Percentiles rank a stretch among this genome's conserved stretches.
These are phyloP conservation scores for Pachyuromys duprasi DNA, from an alignment of 2,797 vertebrate genomes.

Conservation along the genomic window DNA sequence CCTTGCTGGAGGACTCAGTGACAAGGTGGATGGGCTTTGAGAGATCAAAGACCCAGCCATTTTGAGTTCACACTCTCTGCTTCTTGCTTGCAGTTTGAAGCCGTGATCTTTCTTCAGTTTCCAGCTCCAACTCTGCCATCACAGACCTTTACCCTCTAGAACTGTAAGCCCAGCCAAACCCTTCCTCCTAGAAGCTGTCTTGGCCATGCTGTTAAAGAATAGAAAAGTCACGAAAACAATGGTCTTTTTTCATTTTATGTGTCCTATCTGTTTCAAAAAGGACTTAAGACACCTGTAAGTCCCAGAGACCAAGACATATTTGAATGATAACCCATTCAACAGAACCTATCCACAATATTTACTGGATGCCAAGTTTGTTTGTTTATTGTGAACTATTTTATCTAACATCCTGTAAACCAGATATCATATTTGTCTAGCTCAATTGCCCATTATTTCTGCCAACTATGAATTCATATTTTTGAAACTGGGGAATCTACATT, in stretches of 20 bases:
- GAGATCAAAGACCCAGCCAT: too few relatives aligned
- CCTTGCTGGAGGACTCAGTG: not conserved
- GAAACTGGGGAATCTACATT: not conserved
- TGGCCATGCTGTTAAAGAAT: too few relatives aligned
- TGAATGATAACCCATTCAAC: not conserved
- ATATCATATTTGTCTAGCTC: not conserved
- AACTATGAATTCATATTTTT: not conserved
- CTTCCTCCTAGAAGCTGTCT: not conserved
- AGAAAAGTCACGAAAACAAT: not conserved
- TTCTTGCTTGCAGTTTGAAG: not conserved
- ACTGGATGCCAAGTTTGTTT: not conserved
- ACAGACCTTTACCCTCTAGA: not conserved
- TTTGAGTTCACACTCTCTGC: not conserved
- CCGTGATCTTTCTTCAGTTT: not conserved
- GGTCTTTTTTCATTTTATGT: not conserved
- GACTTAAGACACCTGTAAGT: not conserved
- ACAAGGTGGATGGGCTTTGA: too few relatives aligned
- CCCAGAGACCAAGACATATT: not conserved
- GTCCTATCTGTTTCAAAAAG: not conserved
- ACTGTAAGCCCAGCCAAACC: too few relatives aligned
- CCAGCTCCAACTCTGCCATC: not conserved
- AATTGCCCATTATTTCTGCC: not conserved
- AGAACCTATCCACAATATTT: conserved; percentile 37
- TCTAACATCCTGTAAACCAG: conserved; percentile 2
- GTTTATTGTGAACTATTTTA: conserved; percentile 14